Evolutionary conservation across 2,797 vertebrate species (phyloP), one percentile per base, ranked within the genome.

Genomic region (Fistularia commersonii): DNA sequence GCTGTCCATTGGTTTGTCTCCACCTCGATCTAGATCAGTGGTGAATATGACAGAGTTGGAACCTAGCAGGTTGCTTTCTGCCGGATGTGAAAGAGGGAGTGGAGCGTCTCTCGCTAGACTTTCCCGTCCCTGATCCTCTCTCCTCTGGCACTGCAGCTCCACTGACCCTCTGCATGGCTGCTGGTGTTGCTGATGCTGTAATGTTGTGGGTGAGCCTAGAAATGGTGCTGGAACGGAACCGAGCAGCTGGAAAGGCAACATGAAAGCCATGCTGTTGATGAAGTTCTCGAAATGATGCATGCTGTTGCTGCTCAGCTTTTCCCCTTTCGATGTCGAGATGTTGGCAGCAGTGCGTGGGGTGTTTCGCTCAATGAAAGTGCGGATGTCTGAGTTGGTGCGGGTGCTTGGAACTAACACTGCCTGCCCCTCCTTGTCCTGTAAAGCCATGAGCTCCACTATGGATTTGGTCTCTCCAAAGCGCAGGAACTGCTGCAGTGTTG

Each of bases 381-480:
- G 91, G 63, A 99, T 98, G 64, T 98, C 97, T 12, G 96, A 93
- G 62, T 91, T 98, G 14, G 92, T 90, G 14, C 92, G 80, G 1
- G 92, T 79, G 34, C 92, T 92, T 0, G 95, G 94, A 23, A 96
- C 85, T 61, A 93, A 32, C 33, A 96, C 86, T 0, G 93, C 84
- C 56, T 94, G 95, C 3, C 93, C 95, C 67, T 99, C 96, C 76
- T 97, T 97, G 77, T 99, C 97, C 62, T 98, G 97, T 67, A 97
- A 85, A 13, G 93, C 94, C 97, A 99, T 99, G 75, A 98, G 90
- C 81, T 99, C 97, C 41, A 98, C 97, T 9, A 99, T 98, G 54
- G 97, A 96, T 61, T 98, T 99, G 7, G 97, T 99, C 84, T 99
- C 97, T 13, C 97, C 97, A 53, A 99, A 99, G 33, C 97, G 96